These are phyloP conservation scores for Lamproptera curius DNA, from an alignment of 2,888 invertebrate species.

Conservation along the genomic window DNA sequence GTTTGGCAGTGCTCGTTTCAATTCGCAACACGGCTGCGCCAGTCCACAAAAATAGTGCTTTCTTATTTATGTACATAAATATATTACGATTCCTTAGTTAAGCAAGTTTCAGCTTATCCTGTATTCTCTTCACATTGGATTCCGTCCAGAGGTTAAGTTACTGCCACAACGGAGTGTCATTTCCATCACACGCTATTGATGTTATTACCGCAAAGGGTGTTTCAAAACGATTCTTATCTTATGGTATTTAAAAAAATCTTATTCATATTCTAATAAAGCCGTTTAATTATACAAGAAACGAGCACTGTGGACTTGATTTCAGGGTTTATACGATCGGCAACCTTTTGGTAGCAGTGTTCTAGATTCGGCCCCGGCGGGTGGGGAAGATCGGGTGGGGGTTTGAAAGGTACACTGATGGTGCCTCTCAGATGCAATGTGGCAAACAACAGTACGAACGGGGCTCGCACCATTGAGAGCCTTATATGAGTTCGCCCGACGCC, in stretches of 20 bases:
- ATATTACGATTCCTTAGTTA: background rate
- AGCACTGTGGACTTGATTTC: constrained; percentile 3
- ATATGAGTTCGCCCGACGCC: too few relatives aligned
- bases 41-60: background rate
- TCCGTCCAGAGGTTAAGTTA: constrained; percentile 63
- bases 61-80: constrained; percentile 9
- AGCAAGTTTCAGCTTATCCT: background rate
- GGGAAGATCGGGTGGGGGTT: too few relatives aligned
- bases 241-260: background rate
- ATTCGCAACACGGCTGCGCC: background rate
- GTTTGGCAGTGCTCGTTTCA: background rate
- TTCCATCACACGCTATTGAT: background rate
- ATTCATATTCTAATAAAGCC: background rate
- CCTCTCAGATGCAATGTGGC: too few relatives aligned
- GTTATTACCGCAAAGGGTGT: background rate
- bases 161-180: constrained; percentile 24
- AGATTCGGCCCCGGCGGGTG: too few relatives aligned
- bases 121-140: constrained; percentile 34
- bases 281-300: background rate
- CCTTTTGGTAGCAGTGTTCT: too few relatives aligned
- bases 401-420: too few relatives aligned
- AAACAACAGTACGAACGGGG: too few relatives aligned
- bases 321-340: too few relatives aligned
- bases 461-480: too few relatives aligned
- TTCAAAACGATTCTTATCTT: background rate